These are phyloP conservation scores for Ardeotis arabs DNA, from an alignment of 2,113 vertebrate genomes.

Conservation along the genomic window DNA sequence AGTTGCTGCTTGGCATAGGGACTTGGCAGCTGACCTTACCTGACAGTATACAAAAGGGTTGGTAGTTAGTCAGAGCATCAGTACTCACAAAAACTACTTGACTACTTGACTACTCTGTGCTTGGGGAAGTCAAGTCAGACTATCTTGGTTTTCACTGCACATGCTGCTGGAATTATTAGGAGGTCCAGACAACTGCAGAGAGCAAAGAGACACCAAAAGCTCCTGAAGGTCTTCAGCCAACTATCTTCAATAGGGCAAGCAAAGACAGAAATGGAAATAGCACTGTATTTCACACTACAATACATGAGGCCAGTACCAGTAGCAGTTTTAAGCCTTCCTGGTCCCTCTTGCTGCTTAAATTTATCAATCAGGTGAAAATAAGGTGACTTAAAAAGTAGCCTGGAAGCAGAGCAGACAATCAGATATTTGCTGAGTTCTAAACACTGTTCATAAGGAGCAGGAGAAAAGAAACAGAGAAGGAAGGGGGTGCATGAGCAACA, in stretches of 20 bases:
- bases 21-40: neutral
- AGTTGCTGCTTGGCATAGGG: neutral
- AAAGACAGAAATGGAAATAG: neutral
- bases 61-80: neutral
- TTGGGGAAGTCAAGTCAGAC: neutral
- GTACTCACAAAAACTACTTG: neutral
- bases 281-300: neutral
- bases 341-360: neutral
- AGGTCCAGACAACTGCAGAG: neutral
- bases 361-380: neutral
- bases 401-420: neutral
- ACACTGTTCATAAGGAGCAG: neutral
- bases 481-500: neutral
- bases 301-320: neutral
- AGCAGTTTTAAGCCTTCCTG: neutral
- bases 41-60: neutral
- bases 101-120: neutral
- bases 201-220: neutral
- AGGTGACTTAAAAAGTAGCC: neutral
- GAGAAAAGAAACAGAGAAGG: neutral
- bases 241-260: neutral
- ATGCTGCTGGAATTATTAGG: neutral
- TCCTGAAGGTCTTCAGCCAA: neutral
- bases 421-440: neutral
- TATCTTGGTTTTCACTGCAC: neutral